Base-by-base conservation (phyloP, 1,140 invertebrate genomes). In the Acromyrmex charruanus region DNA sequence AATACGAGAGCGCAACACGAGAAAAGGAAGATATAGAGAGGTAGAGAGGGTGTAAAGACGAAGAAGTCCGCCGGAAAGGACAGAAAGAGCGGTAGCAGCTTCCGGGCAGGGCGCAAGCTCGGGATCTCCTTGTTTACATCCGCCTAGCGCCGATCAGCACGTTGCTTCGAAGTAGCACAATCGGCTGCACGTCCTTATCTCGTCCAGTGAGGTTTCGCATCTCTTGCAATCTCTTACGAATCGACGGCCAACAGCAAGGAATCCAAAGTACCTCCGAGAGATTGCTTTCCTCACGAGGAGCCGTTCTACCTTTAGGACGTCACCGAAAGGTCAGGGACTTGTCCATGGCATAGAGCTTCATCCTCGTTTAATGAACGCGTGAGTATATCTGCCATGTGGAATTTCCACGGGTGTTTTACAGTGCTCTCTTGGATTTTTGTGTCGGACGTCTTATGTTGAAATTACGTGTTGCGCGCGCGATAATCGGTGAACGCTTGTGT, bases 71-170 rank as follows among this genome's bases (percentile, higher is more conserved):
- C 72, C 58, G 68, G 69, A 74, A 82, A 31, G 25, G 74, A 79
- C 89, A 69, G 77, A 77, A 91, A 86, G 89, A 86, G 89, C 81
- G 84, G 85, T 74, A 21, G 80, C 63, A 53, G 88, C 77, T 87
- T 81, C 80, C 88, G 81, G 63, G n/a, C 65, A 91, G 69, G 53
- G 90, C 91, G 88, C 88, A 91, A 89, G 90, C 89, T 86, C 90
- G 71, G 81, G 28, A 18, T 49, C 61, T 79, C 25, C 81, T 91
- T 91, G 90, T 91, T 91, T 91, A 91, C 90, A 91, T 91, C 87
- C 80, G 66, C 39, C 81, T 61, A 59, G 87, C 80, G 85, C 71
- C 59, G 85, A 66, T n/a, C 81, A 74, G 66, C 89, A 91, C 87
- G 89, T 89, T 89, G 89, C 74, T 53, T 58, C 61, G 25, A 68